phyloP scores from a whole-genome alignment of 2,797 vertebrate genomes.

The Tympanoctomys barrerae region DNA sequence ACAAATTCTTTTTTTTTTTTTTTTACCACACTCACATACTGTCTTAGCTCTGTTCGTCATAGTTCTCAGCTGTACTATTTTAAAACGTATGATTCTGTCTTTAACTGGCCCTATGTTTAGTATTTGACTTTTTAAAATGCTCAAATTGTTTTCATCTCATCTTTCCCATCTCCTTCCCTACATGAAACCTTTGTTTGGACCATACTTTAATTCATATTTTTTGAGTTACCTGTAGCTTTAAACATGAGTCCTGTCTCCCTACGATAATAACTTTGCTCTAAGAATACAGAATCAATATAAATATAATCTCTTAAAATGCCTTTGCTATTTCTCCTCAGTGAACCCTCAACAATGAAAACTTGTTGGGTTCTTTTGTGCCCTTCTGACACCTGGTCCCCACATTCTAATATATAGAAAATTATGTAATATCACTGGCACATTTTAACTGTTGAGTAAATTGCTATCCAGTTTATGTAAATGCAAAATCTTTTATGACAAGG shows the following conservation, averaged over 20 bases:
- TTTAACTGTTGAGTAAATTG: background rate
- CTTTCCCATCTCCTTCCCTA: background rate
- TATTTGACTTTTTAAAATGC: background rate
- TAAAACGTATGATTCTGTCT: constrained; percentile 33
- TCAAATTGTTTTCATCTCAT: background rate
- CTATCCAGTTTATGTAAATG: background rate
- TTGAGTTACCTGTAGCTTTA: background rate
- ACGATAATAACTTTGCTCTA: background rate
- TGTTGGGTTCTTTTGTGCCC: background rate
- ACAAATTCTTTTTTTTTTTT: too few relatives aligned
- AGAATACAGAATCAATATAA: background rate
- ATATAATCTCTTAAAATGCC: background rate
- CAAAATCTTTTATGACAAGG: background rate
- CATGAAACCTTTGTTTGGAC: background rate
- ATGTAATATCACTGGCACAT: background rate
- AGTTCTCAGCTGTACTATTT: background rate
- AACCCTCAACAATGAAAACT: background rate
- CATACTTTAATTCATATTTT: background rate
- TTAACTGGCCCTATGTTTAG: background rate
- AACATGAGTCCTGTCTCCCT: background rate
- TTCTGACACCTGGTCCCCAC: background rate
- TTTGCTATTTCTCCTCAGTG: background rate
- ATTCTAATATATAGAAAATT: background rate
- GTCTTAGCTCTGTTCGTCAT: background rate
- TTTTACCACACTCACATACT: background rate